phyloP scores from a whole-genome alignment of 2,888 invertebrate genomes.

The Xestobium rufovillosum region DNA sequence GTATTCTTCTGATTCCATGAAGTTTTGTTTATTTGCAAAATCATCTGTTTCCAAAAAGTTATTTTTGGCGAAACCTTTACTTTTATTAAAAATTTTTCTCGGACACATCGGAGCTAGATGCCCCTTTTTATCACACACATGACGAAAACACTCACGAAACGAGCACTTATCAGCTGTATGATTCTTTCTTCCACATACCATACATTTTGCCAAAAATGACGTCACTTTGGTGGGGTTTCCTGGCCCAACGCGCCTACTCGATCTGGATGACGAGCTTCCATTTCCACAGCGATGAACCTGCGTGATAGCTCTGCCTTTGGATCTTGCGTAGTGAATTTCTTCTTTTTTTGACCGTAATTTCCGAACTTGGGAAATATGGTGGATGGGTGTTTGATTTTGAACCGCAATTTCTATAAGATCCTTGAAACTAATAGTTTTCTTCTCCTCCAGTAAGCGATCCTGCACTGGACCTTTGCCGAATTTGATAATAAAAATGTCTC shows the following conservation, averaged over 20 bases:
- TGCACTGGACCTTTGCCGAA: neutral
- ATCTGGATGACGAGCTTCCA: neutral
- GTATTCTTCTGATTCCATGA: too few relatives aligned
- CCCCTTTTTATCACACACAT: constrained; percentile 2
- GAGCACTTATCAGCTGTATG: constrained; percentile 5
- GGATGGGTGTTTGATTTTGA: neutral
- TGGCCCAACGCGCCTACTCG: neutral
- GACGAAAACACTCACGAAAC: too few relatives aligned
- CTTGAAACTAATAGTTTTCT: constrained; percentile 6
- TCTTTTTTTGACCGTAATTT: too few relatives aligned
- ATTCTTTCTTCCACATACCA: constrained; percentile 2
- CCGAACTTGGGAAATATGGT: constrained; percentile 2
- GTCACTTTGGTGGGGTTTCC: too few relatives aligned
- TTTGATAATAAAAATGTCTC: constrained; percentile 1
- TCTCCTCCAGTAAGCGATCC: constrained; percentile 1
- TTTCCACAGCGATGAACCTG: constrained; percentile 2
- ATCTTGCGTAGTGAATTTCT: too few relatives aligned
- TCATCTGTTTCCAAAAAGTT: too few relatives aligned
- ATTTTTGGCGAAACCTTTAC: too few relatives aligned
- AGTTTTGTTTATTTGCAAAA: too few relatives aligned
- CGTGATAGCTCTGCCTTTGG: too few relatives aligned
- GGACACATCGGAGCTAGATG: too few relatives aligned
- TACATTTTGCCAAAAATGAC: constrained; percentile 1
- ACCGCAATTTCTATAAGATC: constrained; percentile 5
- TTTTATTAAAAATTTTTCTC: too few relatives aligned